phyloP scores from a whole-genome alignment of 2,888 invertebrate genomes.

The Nematopogon swammerdamellus region DNA sequence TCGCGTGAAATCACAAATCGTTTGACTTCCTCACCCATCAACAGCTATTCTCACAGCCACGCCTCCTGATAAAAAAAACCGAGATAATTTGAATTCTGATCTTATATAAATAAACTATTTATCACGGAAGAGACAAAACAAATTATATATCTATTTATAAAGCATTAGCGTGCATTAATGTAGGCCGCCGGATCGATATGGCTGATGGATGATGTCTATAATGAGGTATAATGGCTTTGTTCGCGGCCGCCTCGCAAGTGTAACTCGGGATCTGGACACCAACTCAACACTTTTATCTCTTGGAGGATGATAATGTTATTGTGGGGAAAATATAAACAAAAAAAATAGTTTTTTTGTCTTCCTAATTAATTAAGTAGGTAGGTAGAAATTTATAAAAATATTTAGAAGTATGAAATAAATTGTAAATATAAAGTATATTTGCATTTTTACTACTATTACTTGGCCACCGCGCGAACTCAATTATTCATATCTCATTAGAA shows the following conservation, averaged over 20 bases:
- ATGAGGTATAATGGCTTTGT: constrained; percentile 54
- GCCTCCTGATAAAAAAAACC: constrained; percentile 37
- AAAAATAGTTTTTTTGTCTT: too few species aligned
- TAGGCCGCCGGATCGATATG: constrained; percentile 39
- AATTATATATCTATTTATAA: constrained; percentile 56
- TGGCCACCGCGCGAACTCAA: too few species aligned
- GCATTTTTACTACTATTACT: too few species aligned
- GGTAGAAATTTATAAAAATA: too few species aligned
- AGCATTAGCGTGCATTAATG: constrained; percentile 54
- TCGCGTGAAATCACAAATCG: constrained; percentile 41
- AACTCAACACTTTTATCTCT: constrained; percentile 29
- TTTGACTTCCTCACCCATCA: constrained; percentile 32
- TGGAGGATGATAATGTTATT: too few species aligned
- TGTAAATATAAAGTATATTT: too few species aligned
- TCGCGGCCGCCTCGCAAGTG: constrained; percentile 42
- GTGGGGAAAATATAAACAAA: too few species aligned
- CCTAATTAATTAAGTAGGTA: too few species aligned
- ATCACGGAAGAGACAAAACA: constrained; percentile 55
- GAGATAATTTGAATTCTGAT: constrained; percentile 19
- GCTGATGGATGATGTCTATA: constrained; percentile 52
- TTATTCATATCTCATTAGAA: too few species aligned
- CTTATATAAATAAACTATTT: constrained; percentile 35
- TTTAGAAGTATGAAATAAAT: too few species aligned
- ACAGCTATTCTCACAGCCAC: constrained; percentile 22
- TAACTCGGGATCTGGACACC: neutral